Base-by-base conservation (phyloP, 2,888 invertebrate species). In the Nomada ferruginata region DNA sequence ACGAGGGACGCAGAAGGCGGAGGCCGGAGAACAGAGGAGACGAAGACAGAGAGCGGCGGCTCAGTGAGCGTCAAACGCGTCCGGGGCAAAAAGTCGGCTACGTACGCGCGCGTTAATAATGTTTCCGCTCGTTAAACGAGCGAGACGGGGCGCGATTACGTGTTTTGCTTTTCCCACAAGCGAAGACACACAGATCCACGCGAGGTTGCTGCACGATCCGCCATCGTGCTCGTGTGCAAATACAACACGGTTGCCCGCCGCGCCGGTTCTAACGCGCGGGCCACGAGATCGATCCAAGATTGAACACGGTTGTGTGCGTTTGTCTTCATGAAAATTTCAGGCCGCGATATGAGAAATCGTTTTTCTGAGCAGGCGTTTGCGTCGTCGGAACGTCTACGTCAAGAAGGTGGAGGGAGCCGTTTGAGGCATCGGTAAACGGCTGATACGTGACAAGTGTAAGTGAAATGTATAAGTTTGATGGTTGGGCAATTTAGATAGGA, bases 51-150 rank as follows among this genome's bases (percentile, higher is more conserved):
- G n/a, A 20, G 61, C 55, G 70, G 47, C 59, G 42, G 64, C 18
- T 55, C n/a, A 47, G 72, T 53, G 69, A 60, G 76, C 71, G 76
- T 78, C 81, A 63, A 73, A 73, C 69, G 60, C 63, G 73, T 79
- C 64, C 65, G 76, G 78, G 80, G 74, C 71, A 69, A 77, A 75
- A 77, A 75, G 66, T 86, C 84, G 71, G 75, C 77, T 84, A 71
- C 66, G 79, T 83, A 83, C 79, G 84, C 89, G 88, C 87, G 90
- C 88, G 91, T 92, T 92, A 91, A 92, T 92, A 91, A 92, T 91
- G 91, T 92, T 92, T 92, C 92, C 92, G 91, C 91, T 91, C 89
- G 90, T 91, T 91, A 92, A 92, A 88, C 78, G 82, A 79, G 79
- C 79, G 86, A 82, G 85, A 76, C 78, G 76, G 75, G 65, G 77